phyloP scores from a whole-genome alignment of 1,140 invertebrate genomes.

The Bombus haemorrhoidalis region DNA sequence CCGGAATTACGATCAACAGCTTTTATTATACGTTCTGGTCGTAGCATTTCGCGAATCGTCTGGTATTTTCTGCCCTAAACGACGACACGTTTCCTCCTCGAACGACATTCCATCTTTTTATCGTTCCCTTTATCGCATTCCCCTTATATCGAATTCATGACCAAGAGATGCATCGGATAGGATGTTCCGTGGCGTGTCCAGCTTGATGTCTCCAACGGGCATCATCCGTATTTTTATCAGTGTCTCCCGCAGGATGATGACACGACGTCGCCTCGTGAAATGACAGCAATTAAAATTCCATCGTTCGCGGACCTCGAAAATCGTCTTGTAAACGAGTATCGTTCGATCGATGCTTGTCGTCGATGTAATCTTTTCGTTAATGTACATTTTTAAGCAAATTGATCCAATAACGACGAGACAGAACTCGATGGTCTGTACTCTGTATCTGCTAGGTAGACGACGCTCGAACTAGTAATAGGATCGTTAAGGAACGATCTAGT shows the following conservation, averaged over 20 bases:
- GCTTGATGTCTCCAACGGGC: not conserved
- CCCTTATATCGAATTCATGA: constrained; percentile 1
- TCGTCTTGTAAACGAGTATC: not conserved
- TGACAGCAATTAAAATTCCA: constrained; percentile 25
- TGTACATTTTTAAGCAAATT: not conserved
- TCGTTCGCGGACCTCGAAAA: not conserved
- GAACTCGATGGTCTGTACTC: not conserved
- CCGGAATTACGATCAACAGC: not conserved
- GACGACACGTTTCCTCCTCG: not conserved
- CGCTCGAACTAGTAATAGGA: not conserved
- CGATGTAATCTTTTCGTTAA: not conserved
- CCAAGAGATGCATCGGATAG: not conserved
- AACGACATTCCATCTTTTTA: constrained; percentile 2
- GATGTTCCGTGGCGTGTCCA: not conserved
- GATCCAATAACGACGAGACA: not conserved
- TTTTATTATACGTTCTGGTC: constrained; percentile 4
- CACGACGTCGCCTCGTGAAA: not conserved
- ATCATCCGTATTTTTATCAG: not conserved
- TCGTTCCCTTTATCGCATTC: not conserved
- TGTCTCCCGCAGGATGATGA: not conserved
- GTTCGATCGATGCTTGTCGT: not conserved
- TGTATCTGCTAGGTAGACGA: not conserved
- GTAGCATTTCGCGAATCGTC: not conserved
- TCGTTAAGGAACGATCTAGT: not conserved
- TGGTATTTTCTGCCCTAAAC: constrained; percentile 2